phyloP scores from a whole-genome alignment of 2,888 invertebrate genomes.

The Caprella mutica region DNA sequence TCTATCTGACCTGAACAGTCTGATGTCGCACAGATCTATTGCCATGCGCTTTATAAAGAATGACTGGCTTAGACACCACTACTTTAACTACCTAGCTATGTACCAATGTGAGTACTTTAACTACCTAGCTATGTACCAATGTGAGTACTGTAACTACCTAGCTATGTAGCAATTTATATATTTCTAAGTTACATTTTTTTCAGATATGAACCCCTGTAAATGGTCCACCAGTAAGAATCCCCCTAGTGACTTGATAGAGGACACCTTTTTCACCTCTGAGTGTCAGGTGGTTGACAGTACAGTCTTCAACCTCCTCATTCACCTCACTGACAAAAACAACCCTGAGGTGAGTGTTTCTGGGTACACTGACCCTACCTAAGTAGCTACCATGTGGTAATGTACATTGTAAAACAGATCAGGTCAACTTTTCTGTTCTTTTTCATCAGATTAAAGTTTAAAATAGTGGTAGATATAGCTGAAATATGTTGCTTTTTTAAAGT shows the following conservation, averaged over 20 bases:
- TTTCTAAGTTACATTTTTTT: slow-evolving; percentile 43
- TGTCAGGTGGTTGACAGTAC: neutral
- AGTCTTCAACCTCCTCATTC: slow-evolving; percentile 1
- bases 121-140: slow-evolving; percentile 88
- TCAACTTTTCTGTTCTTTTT: slow-evolving; percentile 1
- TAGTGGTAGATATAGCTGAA: too few species aligned
- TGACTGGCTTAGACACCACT: slow-evolving; percentile 79
- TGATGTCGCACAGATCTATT: slow-evolving; percentile 81
- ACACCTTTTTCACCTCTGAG: slow-evolving; percentile 3
- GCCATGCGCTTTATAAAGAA: slow-evolving; percentile 81
- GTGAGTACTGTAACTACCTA: slow-evolving; percentile 73
- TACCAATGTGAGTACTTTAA: slow-evolving; percentile 83
- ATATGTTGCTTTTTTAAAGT: too few species aligned
- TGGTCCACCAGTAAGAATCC: too few species aligned
- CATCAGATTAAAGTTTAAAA: too few species aligned
- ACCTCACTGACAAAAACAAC: neutral
- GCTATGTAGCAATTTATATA: slow-evolving; percentile 77
- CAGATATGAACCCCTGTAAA: slow-evolving; percentile 12
- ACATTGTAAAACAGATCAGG: neutral
- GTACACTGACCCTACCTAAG: too few species aligned
- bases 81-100: slow-evolving; percentile 88
- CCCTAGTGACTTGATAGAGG: too few species aligned
- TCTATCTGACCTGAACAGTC: slow-evolving; percentile 91
- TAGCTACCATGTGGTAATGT: too few species aligned
- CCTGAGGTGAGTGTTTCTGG: neutral